Evolutionary conservation across 2,113 vertebrate species (phyloP).

Genomic region (Alexandromys fortis): DNA sequence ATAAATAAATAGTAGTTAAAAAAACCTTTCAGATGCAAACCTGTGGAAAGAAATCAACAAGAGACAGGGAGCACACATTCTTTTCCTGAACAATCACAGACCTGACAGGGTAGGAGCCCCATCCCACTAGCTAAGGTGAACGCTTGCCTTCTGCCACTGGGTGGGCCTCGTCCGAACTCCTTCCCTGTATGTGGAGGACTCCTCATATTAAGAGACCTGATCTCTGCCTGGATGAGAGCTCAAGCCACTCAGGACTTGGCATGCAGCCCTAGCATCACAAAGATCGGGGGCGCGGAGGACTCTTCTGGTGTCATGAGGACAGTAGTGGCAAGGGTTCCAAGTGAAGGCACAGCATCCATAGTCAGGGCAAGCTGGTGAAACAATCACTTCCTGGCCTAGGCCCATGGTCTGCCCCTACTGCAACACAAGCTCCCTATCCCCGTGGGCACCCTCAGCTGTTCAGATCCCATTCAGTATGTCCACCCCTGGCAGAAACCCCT

Average conservation of each 20-base stretch:
- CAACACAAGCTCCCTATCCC: not conserved
- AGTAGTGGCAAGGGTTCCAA: not conserved
- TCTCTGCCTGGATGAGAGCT: not conserved
- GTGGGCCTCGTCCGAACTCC: not conserved
- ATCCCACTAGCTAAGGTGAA: not conserved
- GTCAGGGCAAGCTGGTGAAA: not conserved
- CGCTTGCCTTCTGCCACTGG: not conserved
- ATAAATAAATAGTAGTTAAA: constrained; percentile 2
- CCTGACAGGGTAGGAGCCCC: not conserved
- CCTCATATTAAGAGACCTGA: not conserved
- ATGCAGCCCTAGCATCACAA: not conserved
- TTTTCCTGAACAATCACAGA: not conserved
- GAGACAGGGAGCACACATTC: not conserved
- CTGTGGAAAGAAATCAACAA: constrained; percentile 15
- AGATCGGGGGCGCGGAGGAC: not conserved
- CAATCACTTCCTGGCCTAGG: not conserved
- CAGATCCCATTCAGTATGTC: not conserved
- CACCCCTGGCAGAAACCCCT: not conserved
- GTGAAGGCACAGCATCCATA: not conserved
- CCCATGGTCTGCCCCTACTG: not conserved
- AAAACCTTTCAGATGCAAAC: not conserved
- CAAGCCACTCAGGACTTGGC: not conserved
- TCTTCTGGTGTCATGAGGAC: not conserved
- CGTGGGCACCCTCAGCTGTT: not conserved
- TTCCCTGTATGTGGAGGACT: not conserved